Percentiles rank a stretch among this genome's conserved stretches.
These are phyloP conservation scores for Lipotes vexillifer DNA, from an alignment of 2,113 vertebrate species.

Conservation along the genomic window DNA sequence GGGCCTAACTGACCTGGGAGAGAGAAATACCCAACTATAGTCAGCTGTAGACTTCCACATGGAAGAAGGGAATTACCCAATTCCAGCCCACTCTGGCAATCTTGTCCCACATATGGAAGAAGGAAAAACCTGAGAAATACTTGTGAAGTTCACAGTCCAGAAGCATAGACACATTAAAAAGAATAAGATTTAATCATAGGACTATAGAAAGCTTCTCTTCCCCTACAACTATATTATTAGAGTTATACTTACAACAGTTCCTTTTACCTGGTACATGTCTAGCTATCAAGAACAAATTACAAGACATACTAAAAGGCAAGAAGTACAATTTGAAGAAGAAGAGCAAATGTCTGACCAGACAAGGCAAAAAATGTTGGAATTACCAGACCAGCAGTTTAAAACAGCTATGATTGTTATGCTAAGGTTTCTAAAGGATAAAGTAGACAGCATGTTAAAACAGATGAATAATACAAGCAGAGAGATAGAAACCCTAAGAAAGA, in stretches of 20 bases:
- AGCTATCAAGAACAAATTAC: background rate
- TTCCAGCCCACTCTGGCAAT: no score
- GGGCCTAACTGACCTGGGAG: background rate
- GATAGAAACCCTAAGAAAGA: background rate
- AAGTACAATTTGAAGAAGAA: background rate
- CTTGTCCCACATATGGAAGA: no score
- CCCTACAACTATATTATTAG: background rate
- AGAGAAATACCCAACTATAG: background rate
- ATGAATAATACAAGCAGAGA: background rate
- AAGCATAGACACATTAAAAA: background rate
- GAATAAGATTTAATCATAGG: background rate
- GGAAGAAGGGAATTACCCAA: no score
- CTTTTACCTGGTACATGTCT: background rate
- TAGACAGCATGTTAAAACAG: background rate
- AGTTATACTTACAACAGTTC: background rate
- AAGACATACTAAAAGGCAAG: background rate
- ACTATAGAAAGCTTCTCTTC: background rate
- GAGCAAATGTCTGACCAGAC: background rate
- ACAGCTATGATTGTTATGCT: background rate
- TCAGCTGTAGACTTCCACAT: no score
- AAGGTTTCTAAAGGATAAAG: background rate
- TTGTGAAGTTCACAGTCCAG: background rate
- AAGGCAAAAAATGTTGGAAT: background rate
- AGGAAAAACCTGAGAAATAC: background rate
- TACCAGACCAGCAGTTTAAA: background rate